Percentiles rank a stretch among this genome's conserved stretches.
Conservation (phyloP, 2,888 invertebrate genomes). For the Aphidius colemani region DNA sequence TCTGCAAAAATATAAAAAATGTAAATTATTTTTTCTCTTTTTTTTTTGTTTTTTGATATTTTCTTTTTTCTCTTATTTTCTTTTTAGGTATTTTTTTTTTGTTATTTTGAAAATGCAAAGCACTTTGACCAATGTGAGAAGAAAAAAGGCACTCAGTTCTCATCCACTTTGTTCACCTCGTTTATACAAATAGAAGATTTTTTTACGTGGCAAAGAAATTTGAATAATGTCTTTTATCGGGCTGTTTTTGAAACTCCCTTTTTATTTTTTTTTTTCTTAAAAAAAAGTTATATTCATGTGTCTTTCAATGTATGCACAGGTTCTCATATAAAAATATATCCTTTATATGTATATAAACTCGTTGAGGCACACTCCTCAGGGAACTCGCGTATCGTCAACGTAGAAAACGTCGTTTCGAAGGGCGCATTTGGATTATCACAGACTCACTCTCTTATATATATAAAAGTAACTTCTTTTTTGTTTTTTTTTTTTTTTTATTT, state of each 20-base stretch:
- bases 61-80: too few species aligned
- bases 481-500: not conserved
- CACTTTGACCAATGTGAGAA: not conserved
- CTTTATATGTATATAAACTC: slow-evolving; percentile 33
- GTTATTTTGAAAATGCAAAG: slow-evolving; percentile 17
- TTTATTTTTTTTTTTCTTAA: slow-evolving; percentile 26
- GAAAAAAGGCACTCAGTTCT: slow-evolving; percentile 2
- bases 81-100: too few species aligned
- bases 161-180: slow-evolving; percentile 22
- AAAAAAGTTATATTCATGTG: slow-evolving; percentile 35
- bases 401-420: slow-evolving; percentile 33
- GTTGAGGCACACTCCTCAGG: slow-evolving; percentile 20
- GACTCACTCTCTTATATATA: not conserved
- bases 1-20: too few species aligned
- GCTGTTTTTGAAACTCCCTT: slow-evolving; percentile 34
- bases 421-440: slow-evolving; percentile 35
- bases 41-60: too few species aligned
- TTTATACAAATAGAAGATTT: slow-evolving; percentile 35
- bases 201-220: slow-evolving; percentile 48
- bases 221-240: slow-evolving; percentile 58
- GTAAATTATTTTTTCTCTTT: too few species aligned
- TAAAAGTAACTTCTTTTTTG: too few species aligned
- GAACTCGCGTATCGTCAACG: slow-evolving; percentile 48
- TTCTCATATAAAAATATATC: slow-evolving; percentile 35
- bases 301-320: slow-evolving; percentile 30